Percentiles rank a stretch among this genome's conserved stretches.
Conservation (phyloP, 2,888 invertebrate genomes). For the Sylvicola cinctus region DNA sequence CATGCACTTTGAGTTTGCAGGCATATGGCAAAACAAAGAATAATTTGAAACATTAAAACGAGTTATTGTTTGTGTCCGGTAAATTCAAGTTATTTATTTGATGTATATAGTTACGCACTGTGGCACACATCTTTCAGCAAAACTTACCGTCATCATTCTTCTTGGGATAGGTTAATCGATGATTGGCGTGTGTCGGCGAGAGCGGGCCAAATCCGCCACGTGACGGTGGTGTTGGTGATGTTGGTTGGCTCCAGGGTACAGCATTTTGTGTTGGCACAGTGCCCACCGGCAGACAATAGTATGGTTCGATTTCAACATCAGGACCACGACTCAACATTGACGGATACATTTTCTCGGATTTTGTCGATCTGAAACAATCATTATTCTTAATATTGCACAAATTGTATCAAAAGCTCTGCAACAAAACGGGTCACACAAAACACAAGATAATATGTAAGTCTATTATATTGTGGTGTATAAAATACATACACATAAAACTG, state of each 20-base stretch:
- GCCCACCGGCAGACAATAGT: constrained; percentile 64
- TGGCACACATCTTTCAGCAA: no score
- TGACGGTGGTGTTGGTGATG: constrained; percentile 41
- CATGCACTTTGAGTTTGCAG: constrained; percentile 48
- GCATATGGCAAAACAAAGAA: no score
- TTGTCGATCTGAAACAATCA: constrained; percentile 53
- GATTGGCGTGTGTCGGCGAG: constrained; percentile 37
- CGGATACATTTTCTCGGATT: constrained; percentile 86
- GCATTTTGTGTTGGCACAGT: constrained; percentile 21
- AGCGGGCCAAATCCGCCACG: constrained; percentile 26
- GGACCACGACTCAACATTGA: constrained; percentile 71
- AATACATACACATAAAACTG: no score
- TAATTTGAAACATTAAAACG: no score
- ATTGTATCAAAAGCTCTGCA: no score
- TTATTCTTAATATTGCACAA: constrained; percentile 2
- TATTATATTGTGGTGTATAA: no score
- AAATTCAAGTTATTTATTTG: no score
- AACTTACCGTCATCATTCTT: constrained; percentile 43
- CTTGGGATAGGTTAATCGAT: constrained; percentile 41
- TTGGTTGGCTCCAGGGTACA: constrained; percentile 50
- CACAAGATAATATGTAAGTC: no score
- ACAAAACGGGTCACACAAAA: no score
- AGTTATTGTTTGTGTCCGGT: no score
- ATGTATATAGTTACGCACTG: no score
- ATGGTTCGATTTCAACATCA: constrained; percentile 68